Percentiles rank a stretch among this genome's conserved stretches.
Conservation (phyloP, 2,797 vertebrate species). For the Hydrophis major region DNA sequence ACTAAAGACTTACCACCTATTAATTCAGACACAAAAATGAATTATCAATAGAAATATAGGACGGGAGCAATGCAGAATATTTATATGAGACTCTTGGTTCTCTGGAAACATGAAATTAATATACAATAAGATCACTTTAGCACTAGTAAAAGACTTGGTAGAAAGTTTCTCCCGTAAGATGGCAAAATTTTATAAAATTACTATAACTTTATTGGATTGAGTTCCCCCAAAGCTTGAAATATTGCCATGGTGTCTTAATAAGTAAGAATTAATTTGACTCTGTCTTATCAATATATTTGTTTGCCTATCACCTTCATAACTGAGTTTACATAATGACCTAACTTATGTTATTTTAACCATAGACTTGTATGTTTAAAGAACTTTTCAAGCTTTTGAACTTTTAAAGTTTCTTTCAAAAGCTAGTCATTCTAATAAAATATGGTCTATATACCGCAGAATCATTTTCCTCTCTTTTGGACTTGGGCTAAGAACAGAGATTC, state of each 20-base stretch:
- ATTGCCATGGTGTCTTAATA: neutral
- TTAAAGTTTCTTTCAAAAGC: conserved; percentile 12
- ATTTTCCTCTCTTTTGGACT: neutral
- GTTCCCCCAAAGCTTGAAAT: neutral
- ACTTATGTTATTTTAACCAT: neutral
- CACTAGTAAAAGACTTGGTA: neutral
- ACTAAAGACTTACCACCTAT: neutral
- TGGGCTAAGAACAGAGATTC: neutral
- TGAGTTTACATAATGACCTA: neutral
- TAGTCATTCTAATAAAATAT: neutral
- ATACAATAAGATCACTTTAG: neutral
- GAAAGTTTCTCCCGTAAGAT: neutral
- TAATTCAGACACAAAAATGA: neutral
- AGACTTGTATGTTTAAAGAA: neutral
- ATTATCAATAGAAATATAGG: neutral
- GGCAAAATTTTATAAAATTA: neutral
- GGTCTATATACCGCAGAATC: neutral
- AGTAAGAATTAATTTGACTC: neutral
- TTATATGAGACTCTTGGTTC: neutral
- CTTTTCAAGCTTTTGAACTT: neutral
- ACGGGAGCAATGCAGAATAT: neutral
- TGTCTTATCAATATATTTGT: conserved; percentile 1
- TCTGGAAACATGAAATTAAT: neutral
- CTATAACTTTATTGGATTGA: neutral
- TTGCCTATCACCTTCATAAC: neutral